phyloP scores from a whole-genome alignment of 37 sponge, comb jelly and placozoan genomes.

The Tethya wilhelma region DNA sequence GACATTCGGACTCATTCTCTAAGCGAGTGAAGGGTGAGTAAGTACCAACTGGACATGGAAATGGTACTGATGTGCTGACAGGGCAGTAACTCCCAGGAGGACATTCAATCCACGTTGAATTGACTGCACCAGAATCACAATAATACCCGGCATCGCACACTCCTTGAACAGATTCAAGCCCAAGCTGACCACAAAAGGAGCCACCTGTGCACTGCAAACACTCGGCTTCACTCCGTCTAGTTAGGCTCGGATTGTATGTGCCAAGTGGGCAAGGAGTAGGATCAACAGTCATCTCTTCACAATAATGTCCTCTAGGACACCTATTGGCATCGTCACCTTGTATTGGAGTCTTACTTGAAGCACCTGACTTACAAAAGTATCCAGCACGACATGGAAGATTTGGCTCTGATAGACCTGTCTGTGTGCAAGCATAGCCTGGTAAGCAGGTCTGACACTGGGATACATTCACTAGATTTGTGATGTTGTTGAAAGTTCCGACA shows the following conservation, averaged over 20 bases:
- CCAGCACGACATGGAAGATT: conserved; percentile 6
- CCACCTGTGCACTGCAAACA: conserved; percentile 12
- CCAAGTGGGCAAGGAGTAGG: conserved; percentile 1
- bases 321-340: background rate
- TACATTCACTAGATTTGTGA: background rate
- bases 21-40: background rate
- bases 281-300: conserved; percentile 10
- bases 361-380: conserved; percentile 6
- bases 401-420: background rate
- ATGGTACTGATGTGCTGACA: background rate
- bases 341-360: background rate
- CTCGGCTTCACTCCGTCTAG: background rate
- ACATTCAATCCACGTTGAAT: conserved; percentile 2
- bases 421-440: conserved; percentile 2
- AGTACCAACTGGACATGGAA: conserved; percentile 12
- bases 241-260: conserved; percentile 1
- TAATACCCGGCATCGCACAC: background rate
- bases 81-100: conserved; percentile 1
- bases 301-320: conserved; percentile 1
- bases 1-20: background rate
- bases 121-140: background rate
- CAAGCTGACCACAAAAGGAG: background rate
- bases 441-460: background rate
- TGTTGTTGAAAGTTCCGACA: background rate
- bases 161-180: background rate